These are phyloP conservation scores for Epizoanthus ramosus DNA, from an alignment of 92 coral and sea anemone genomes.

Conservation along the genomic window DNA sequence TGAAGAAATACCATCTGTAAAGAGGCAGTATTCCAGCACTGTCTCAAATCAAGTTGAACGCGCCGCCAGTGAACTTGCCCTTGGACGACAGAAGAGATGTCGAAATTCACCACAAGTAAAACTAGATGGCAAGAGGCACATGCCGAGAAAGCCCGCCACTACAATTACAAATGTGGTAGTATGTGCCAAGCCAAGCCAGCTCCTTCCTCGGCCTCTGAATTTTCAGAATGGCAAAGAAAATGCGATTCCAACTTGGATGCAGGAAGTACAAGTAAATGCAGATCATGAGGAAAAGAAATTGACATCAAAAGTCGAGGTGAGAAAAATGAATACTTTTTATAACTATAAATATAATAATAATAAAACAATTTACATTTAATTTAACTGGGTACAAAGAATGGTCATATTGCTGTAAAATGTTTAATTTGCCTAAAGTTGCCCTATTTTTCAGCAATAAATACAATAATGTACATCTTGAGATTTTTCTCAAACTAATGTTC, in stretches of 20 bases:
- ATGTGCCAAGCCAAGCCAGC: conserved; percentile 8
- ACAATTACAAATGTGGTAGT: background rate
- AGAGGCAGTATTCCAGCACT: background rate
- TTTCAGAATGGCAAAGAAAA: conserved; percentile 3
- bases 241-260: background rate
- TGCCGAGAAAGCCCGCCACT: conserved; percentile 20
- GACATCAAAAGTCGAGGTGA: background rate
- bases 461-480: too few species aligned
- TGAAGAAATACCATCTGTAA: background rate
- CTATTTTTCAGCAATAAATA: too few species aligned
- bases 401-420: too few species aligned
- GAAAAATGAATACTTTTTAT: background rate
- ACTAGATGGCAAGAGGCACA: background rate
- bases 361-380: too few species aligned
- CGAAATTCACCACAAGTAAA: conserved; percentile 17
- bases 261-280: background rate
- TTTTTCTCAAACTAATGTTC: too few species aligned
- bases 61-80: background rate
- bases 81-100: conserved; percentile 14
- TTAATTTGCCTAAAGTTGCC: too few species aligned
- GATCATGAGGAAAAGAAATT: background rate
- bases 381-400: too few species aligned
- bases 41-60: conserved; percentile 1
- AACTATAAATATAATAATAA: too few species aligned
- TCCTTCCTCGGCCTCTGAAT: background rate